Evolutionary conservation across 2,888 invertebrate genomes (phyloP), one percentile per base, ranked within the genome.

Genomic region (Drosophila diplacantha): DNA sequence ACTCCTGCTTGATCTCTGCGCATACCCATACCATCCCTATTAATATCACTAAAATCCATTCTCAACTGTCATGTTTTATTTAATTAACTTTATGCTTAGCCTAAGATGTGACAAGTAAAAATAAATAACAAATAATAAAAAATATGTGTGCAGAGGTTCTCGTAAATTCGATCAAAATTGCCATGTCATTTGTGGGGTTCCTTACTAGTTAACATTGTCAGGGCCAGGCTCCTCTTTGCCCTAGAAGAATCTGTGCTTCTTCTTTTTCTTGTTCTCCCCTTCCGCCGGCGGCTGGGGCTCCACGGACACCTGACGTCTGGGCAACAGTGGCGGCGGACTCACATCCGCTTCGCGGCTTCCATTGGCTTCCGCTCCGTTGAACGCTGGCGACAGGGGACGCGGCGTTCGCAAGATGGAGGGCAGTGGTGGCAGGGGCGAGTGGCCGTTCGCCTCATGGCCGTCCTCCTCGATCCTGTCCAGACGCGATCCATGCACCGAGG

Each of bases 391-490:
- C 5, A 54, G 54, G 3, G 85, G 81, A 5, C 84, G 81, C 9
- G 81, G 69, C 2, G 71, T 9, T 3, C 83, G 65, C 14, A 85
- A 54, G 32, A 85, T 85, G 2, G 85, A 85, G 5, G 79, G 59
- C 6, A 80, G 64, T 0, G 71, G 66, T 7, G 71, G 54, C 11
- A 69, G 26, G 0, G 56, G 38, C 5, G 63, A 18, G 24, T 55
- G 32, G 0, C 53, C 54, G 0, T 60, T 39, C 1, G 22, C 22
- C 43, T 77, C 83, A 1, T 60, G 71, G 0, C 64, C 63, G 41
- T 82, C 84, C 56, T 86, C 86, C 1, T 83, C 81, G 32, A 86
- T 87, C 61, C 84, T 81, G 32, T 71, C 84, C 58, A 87, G 58
- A 18, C 86, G 85, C 0, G 86, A 82, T 2, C 81, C 81, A 37